These are phyloP conservation scores for Chiridota heheva DNA, from an alignment of 35 echinoderm and acorn worm species.

Conservation along the genomic window DNA sequence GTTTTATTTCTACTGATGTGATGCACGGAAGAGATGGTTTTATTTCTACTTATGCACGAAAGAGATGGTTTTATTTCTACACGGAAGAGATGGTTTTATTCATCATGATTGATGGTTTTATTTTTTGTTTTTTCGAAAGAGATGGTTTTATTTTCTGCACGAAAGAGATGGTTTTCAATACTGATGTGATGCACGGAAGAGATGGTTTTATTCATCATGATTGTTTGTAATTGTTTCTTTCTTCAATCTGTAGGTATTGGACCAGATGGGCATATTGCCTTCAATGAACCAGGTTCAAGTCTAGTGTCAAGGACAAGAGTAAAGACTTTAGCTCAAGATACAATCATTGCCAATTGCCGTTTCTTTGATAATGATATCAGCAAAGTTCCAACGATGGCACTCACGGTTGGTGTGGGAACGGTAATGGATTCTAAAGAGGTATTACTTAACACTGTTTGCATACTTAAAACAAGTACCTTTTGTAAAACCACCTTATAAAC, in stretches of 20 bases:
- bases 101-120: too few relatives aligned
- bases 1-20: too few relatives aligned
- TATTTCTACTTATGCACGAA: too few relatives aligned
- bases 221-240: background rate
- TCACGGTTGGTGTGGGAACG: constrained; percentile 94
- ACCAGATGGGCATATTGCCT: constrained; percentile 96
- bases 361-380: constrained; percentile 83
- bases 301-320: constrained; percentile 88
- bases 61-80: too few relatives aligned
- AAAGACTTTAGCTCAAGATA: constrained; percentile 87
- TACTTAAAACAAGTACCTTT: too few relatives aligned
- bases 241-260: constrained; percentile 69
- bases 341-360: constrained; percentile 86
- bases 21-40: too few relatives aligned
- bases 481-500: background rate
- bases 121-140: too few relatives aligned
- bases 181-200: too few relatives aligned
- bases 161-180: too few relatives aligned
- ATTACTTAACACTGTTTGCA: background rate
- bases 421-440: constrained; percentile 97
- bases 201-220: too few relatives aligned
- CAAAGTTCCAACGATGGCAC: constrained; percentile 83
- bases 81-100: too few relatives aligned
- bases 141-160: too few relatives aligned
- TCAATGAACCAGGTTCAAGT: constrained; percentile 97